phyloP scores from a whole-genome alignment of 2,797 vertebrate species.

The Danio kyathit region DNA sequence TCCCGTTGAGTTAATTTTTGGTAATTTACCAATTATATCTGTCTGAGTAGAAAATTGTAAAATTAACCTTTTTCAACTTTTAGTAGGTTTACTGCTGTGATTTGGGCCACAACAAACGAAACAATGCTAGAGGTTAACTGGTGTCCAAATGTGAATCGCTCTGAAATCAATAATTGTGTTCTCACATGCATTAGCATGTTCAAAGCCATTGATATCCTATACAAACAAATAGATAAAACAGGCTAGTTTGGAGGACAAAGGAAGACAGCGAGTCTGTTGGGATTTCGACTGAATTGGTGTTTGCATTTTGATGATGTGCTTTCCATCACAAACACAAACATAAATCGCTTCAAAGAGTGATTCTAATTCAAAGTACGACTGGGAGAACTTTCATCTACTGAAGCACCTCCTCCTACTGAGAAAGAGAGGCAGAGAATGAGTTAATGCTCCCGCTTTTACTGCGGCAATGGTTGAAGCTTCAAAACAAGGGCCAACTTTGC shows the following conservation, averaged over 20 bases:
- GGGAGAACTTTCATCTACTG: constrained; percentile 69
- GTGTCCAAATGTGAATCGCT: constrained; percentile 46
- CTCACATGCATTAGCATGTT: constrained; percentile 42
- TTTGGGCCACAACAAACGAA: constrained; percentile 18
- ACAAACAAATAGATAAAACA: constrained; percentile 64
- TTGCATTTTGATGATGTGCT: constrained; percentile 56
- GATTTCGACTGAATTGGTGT: constrained; percentile 70
- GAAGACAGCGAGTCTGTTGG: constrained; percentile 67
- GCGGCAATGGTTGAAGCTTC: constrained; percentile 26
- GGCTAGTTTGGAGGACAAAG: constrained; percentile 66
- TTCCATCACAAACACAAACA: constrained; percentile 75
- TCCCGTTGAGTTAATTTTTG: background rate
- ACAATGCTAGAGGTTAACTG: constrained; percentile 35
- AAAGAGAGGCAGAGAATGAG: constrained; percentile 64
- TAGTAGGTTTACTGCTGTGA: background rate
- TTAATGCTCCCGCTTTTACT: constrained; percentile 43
- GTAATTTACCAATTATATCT: background rate
- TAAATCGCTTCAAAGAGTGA: constrained; percentile 68
- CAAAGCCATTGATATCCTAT: constrained; percentile 57
- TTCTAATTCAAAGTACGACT: constrained; percentile 71
- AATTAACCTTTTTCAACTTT: background rate
- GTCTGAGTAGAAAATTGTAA: background rate
- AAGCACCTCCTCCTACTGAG: constrained; percentile 65
- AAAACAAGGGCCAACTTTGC: constrained; percentile 47
- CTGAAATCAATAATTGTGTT: constrained; percentile 48